Percentiles rank a stretch among this genome's conserved stretches.
These are phyloP conservation scores for Dryocosmus kuriphilus DNA, from an alignment of 2,888 invertebrate genomes.

Conservation along the genomic window DNA sequence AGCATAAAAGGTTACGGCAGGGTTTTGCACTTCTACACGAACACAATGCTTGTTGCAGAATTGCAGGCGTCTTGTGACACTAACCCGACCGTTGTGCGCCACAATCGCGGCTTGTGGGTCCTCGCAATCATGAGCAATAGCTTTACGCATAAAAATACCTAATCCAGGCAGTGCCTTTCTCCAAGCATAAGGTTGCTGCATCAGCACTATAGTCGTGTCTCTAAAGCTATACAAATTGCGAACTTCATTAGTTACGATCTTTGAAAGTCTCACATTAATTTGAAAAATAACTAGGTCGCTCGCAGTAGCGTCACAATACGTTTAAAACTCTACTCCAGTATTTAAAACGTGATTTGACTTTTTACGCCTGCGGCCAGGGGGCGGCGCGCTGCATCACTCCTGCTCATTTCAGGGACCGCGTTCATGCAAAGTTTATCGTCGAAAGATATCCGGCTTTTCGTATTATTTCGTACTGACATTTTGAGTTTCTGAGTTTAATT, in stretches of 20 bases:
- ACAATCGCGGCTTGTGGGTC: neutral
- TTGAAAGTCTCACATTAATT: neutral
- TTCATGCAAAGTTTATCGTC: no score
- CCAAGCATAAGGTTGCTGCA: neutral
- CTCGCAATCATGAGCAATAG: neutral
- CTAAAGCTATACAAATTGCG: neutral
- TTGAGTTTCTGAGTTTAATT: no score
- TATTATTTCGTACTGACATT: no score
- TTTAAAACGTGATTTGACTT: no score
- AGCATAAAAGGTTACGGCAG: neutral
- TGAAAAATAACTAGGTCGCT: neutral
- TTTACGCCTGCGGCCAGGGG: no score
- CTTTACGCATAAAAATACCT: rapidly evolving
- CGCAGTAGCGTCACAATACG: rapidly evolving
- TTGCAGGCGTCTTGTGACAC: neutral
- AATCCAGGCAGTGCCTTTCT: rapidly evolving
- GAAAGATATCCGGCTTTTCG: no score
- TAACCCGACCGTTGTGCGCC: neutral
- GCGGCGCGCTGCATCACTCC: no score
- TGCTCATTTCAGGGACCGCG: no score
- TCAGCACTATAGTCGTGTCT: neutral
- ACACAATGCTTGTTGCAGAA: neutral
- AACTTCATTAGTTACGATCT: neutral
- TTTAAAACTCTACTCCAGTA: no score
- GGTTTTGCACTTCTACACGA: neutral